These are phyloP conservation scores for Camponotus fellah DNA, from an alignment of 2,888 invertebrate genomes.

Conservation along the genomic window DNA sequence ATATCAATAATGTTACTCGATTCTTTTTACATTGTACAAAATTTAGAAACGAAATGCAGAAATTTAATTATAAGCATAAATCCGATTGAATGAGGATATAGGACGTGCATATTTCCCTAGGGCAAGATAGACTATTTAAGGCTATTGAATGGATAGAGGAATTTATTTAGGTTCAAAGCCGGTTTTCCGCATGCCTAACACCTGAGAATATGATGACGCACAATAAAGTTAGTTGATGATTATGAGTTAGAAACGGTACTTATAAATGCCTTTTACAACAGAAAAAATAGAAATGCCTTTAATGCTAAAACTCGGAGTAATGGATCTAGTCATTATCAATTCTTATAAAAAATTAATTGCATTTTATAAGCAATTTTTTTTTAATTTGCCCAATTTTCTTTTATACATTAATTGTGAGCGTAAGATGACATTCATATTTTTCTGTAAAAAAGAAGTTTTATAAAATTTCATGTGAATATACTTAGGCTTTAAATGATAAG, in stretches of 20 bases:
- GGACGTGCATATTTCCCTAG: conserved; percentile 34
- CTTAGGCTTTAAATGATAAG: too few species aligned
- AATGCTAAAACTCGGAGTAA: neutral
- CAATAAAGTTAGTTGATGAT: conserved; percentile 1
- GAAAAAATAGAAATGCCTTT: neutral
- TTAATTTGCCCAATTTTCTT: neutral
- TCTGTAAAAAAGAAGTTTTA: neutral
- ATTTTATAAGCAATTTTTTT: neutral
- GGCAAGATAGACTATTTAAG: conserved; percentile 34
- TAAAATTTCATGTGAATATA: too few species aligned
- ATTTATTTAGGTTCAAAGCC: conserved; percentile 42
- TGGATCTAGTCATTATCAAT: neutral
- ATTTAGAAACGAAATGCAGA: neutral
- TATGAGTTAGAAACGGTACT: neutral
- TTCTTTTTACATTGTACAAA: neutral
- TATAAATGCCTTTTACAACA: conserved; percentile 7
- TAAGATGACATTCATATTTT: neutral
- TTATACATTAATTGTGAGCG: neutral
- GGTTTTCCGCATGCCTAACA: conserved; percentile 28
- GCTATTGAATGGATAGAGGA: conserved; percentile 41
- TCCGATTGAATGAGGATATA: neutral
- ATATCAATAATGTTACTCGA: neutral
- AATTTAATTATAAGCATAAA: conserved; percentile 30
- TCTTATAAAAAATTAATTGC: neutral
- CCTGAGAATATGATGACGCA: conserved; percentile 43